These are phyloP conservation scores for Piscicola geometra DNA, from an alignment of 2,888 invertebrate species.

Conservation along the genomic window DNA sequence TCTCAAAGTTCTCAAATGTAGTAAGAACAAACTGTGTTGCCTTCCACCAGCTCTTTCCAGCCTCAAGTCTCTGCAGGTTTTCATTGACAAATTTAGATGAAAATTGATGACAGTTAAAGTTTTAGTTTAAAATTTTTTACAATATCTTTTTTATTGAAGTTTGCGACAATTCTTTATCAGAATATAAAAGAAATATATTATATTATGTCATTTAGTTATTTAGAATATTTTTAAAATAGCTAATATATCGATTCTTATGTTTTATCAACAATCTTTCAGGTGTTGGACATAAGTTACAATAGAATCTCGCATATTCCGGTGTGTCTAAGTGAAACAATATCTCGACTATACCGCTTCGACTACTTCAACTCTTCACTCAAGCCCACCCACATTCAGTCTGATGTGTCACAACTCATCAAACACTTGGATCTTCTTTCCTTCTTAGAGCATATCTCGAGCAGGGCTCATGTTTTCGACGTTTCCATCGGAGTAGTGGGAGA, in stretches of 20 bases:
- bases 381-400: slow-evolving; percentile 41
- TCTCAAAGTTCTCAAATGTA: slow-evolving; percentile 42
- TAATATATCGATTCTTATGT: too few relatives aligned
- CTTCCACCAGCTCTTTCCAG: slow-evolving; percentile 42
- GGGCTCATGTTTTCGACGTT: slow-evolving; percentile 41
- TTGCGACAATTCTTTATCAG: not conserved
- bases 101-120: not conserved
- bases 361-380: slow-evolving; percentile 44
- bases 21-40: slow-evolving; percentile 41
- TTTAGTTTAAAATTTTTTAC: not conserved
- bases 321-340: slow-evolving; percentile 41
- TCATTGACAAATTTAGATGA: not conserved
- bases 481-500: slow-evolving; percentile 45
- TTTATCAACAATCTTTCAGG: slow-evolving; percentile 21
- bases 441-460: slow-evolving; percentile 36
- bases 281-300: slow-evolving; percentile 45
- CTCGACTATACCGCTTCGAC: slow-evolving; percentile 43
- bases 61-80: slow-evolving; percentile 40
- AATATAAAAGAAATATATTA: not conserved
- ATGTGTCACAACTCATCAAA: slow-evolving; percentile 39
- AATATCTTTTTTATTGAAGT: not conserved
- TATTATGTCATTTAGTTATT: too few relatives aligned
- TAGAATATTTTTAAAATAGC: too few relatives aligned
- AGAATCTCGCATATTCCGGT: slow-evolving; percentile 42
- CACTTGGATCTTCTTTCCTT: slow-evolving; percentile 44